Evolutionary conservation across 2,113 vertebrate genomes (phyloP).

Genomic region (Ophiodon elongatus): DNA sequence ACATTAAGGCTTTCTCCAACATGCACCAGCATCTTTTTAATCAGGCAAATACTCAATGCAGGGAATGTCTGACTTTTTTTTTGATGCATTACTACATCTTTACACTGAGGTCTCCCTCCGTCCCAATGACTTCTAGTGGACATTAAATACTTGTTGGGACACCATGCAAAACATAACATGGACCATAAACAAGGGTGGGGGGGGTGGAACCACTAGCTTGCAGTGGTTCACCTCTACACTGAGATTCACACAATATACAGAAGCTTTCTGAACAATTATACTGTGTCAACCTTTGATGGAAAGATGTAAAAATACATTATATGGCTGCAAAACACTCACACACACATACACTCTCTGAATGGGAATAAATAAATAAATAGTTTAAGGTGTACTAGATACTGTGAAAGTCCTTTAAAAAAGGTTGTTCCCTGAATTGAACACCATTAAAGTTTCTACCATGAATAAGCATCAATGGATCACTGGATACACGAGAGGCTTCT

Average conservation of each 20-base stretch:
- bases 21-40: not conserved
- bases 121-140: constrained; percentile 3
- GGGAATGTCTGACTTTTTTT: not conserved
- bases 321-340: not conserved
- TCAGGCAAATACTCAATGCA: not conserved
- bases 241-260: constrained; percentile 12
- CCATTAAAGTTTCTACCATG: not conserved
- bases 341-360: not conserved
- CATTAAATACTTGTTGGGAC: not conserved
- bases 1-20: constrained; percentile 16
- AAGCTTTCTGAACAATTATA: constrained; percentile 58
- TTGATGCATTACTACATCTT: not conserved
- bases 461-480: not conserved
- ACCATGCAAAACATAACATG: not conserved
- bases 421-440: constrained; percentile 56
- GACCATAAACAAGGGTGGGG: no score
- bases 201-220: not conserved
- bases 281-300: not conserved
- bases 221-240: not conserved
- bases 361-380: constrained; percentile 75
- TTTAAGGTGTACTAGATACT: constrained; percentile 33
- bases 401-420: constrained; percentile 32
- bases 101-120: not conserved
- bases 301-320: not conserved
- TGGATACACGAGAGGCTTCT: not conserved